Percentiles rank a stretch among this genome's conserved stretches.
Conservation (phyloP, 2,797 vertebrate species). For the Melanotaenia maccullochi region DNA sequence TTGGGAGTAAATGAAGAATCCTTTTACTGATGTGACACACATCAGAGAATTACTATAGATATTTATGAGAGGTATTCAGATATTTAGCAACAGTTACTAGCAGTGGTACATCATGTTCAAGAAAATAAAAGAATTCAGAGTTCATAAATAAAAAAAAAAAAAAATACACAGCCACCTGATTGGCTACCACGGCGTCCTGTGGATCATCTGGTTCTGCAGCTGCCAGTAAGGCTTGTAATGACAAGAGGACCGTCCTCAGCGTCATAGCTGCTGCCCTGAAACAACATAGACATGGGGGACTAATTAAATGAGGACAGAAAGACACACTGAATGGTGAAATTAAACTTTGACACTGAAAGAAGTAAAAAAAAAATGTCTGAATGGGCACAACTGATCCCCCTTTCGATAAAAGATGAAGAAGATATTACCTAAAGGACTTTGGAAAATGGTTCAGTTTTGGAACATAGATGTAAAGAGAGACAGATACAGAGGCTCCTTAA, state of each 20-base stretch:
- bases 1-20: too few species aligned
- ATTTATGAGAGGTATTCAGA: not conserved
- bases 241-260: constrained; percentile 95
- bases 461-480: not conserved
- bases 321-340: not conserved
- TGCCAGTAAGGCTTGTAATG: constrained; percentile 96
- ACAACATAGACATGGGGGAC: constrained; percentile 31
- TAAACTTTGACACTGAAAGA: not conserved
- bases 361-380: not conserved
- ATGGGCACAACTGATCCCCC: not conserved
- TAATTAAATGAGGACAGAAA: not conserved
- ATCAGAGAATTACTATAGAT: not conserved
- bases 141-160: constrained; percentile 1
- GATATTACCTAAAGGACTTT: not conserved
- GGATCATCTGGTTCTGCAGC: constrained; percentile 98
- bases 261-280: constrained; percentile 97
- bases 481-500: not conserved
- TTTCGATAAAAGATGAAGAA: not conserved
- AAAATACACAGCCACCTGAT: constrained; percentile 87
- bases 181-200: constrained; percentile 98
- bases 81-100: not conserved
- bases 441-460: not conserved
- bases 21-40: not conserved
- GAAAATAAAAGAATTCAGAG: not conserved
- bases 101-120: not conserved